These are phyloP conservation scores for Forbesichthys papilliferus DNA, from an alignment of 2,113 vertebrate genomes.

Conservation along the genomic window DNA sequence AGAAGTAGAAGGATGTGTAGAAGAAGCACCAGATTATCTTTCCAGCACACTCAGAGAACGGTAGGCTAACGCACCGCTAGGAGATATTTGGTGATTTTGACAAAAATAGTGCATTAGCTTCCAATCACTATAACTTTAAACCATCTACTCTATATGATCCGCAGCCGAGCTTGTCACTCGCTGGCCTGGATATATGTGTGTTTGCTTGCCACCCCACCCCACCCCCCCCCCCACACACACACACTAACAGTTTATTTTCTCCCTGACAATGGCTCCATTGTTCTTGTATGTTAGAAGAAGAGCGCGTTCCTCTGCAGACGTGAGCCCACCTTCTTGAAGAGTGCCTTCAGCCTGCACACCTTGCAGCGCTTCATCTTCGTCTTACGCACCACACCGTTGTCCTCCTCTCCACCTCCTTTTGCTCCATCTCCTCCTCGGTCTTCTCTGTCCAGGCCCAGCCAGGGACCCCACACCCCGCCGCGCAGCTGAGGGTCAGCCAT, in stretches of 20 bases:
- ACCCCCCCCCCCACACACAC: too few relatives aligned
- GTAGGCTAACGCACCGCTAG: too few relatives aligned
- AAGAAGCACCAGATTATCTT: too few relatives aligned
- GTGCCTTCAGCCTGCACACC: slow-evolving; percentile 70
- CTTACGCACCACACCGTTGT: slow-evolving; percentile 59
- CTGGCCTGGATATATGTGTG: slow-evolving; percentile 4
- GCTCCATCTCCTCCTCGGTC: not conserved
- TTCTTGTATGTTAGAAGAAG: slow-evolving; percentile 47
- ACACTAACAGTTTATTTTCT: not conserved
- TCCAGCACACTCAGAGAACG: too few relatives aligned
- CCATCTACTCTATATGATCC: slow-evolving; percentile 1
- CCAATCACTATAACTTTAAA: too few relatives aligned
- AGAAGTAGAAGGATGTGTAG: too few relatives aligned
- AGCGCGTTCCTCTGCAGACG: slow-evolving; percentile 64
- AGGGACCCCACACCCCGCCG: slow-evolving; percentile 89
- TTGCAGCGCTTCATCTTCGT: slow-evolving; percentile 60
- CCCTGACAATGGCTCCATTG: not conserved
- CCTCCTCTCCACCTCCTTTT: slow-evolving; percentile 52
- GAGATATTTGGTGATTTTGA: slow-evolving; percentile 4
- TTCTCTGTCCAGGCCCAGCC: slow-evolving; percentile 79
- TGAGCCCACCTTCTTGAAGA: slow-evolving; percentile 71
- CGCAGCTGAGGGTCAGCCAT: slow-evolving; percentile 89
- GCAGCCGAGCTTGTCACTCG: not conserved
- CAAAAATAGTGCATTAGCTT: too few relatives aligned
- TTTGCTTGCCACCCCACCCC: slow-evolving; percentile 3